phyloP scores from a whole-genome alignment of 23 tunicate genomes.

The Aplidium turbinatum region DNA sequence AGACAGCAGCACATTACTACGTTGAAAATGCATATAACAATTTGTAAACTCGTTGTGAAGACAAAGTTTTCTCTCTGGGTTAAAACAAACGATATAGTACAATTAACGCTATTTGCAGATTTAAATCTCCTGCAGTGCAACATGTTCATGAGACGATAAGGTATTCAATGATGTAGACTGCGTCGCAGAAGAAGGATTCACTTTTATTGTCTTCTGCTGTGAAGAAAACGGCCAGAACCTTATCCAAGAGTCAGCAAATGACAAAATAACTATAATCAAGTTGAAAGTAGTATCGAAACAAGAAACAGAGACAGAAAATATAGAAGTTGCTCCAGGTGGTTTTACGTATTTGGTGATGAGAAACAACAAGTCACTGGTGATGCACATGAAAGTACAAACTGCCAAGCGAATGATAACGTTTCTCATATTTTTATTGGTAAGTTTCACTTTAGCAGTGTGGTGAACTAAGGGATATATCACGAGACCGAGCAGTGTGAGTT shows the following conservation, averaged over 20 bases:
- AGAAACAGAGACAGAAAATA: slow-evolving; percentile 11
- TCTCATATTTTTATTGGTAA: neutral
- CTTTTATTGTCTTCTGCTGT: too few relatives aligned
- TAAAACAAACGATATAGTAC: too few relatives aligned
- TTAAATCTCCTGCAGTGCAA: too few relatives aligned
- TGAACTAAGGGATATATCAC: slow-evolving; percentile 7
- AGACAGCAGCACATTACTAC: too few relatives aligned
- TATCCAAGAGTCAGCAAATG: slow-evolving; percentile 16
- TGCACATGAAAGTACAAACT: slow-evolving; percentile 21
- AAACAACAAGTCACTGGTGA: slow-evolving; percentile 19
- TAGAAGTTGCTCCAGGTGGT: slow-evolving; percentile 2
- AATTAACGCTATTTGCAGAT: too few relatives aligned
- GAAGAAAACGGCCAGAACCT: too few relatives aligned
- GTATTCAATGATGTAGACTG: too few relatives aligned
- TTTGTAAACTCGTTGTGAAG: too few relatives aligned
- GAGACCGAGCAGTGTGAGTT: slow-evolving; percentile 17
- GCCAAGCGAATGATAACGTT: slow-evolving; percentile 9
- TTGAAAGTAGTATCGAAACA: slow-evolving; percentile 29
- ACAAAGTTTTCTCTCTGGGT: too few relatives aligned
- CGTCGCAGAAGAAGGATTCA: too few relatives aligned
- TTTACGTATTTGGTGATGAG: slow-evolving; percentile 2
- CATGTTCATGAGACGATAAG: too few relatives aligned
- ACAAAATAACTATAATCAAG: neutral
- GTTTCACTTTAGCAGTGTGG: neutral
- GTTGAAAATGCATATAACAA: too few relatives aligned